Conservation (phyloP, 2,113 vertebrate species). For the Vimba vimba region DNA sequence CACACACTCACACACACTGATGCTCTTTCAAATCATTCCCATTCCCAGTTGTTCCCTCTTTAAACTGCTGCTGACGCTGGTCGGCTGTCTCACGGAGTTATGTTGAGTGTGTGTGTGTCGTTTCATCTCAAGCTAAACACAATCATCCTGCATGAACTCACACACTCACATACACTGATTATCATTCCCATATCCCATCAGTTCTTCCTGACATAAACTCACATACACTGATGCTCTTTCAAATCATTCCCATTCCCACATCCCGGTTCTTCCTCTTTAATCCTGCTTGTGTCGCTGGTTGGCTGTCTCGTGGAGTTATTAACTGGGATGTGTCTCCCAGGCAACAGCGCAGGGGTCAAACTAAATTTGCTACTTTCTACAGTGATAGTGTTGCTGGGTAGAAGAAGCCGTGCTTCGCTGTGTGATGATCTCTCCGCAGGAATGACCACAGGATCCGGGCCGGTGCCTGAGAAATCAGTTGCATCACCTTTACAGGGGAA, state of each 20-base stretch:
- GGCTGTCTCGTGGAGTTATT: constrained; percentile 56
- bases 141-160: too few species aligned
- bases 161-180: constrained; percentile 9
- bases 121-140: too few species aligned
- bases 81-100: constrained; percentile 52
- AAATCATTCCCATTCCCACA: constrained; percentile 39
- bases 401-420: neutral
- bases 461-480: neutral
- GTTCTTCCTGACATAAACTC: constrained; percentile 14
- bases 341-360: constrained; percentile 62
- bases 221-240: constrained; percentile 22
- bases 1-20: neutral
- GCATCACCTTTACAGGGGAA: neutral
- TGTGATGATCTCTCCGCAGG: neutral
- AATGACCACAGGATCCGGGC: neutral
- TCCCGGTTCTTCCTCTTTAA: constrained; percentile 20
- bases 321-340: constrained; percentile 63
- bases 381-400: constrained; percentile 12
- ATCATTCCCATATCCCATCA: constrained; percentile 55
- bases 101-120: constrained; percentile 5
- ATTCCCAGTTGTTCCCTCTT: constrained; percentile 29
- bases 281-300: constrained; percentile 17
- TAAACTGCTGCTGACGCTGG: constrained; percentile 24
- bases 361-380: constrained; percentile 58
- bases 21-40: constrained; percentile 59